Conservation (phyloP, 2,113 vertebrate species). For the Cheilinus undulatus region DNA sequence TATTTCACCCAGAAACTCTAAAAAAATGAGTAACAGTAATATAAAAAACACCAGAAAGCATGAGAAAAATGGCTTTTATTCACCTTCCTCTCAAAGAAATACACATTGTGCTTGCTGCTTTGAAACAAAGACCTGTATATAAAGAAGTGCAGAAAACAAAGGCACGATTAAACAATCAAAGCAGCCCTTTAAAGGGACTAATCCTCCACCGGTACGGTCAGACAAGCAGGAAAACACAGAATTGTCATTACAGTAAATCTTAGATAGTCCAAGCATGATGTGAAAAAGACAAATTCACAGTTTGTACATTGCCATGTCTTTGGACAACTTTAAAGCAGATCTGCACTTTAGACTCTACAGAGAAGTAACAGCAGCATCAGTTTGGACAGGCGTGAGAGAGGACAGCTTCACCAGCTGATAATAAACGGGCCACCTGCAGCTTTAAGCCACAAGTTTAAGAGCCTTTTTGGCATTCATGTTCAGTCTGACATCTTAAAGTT, state of each 20-base stretch:
- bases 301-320: conserved; percentile 28
- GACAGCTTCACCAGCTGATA: neutral
- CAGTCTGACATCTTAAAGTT: no score
- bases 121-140: conserved; percentile 31
- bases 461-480: no score
- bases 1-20: neutral
- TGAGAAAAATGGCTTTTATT: conserved; percentile 40
- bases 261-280: neutral
- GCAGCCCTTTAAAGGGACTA: conserved; percentile 25
- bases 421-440: no score
- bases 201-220: conserved; percentile 4
- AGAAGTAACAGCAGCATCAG: conserved; percentile 4
- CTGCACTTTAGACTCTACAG: neutral
- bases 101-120: conserved; percentile 23
- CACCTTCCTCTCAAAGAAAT: conserved; percentile 16
- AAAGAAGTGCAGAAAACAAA: conserved; percentile 33
- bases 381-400: neutral
- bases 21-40: neutral
- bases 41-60: neutral
- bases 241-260: neutral
- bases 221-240: neutral
- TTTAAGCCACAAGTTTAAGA: no score
- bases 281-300: conserved; percentile 30
- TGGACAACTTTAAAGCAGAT: conserved; percentile 5
- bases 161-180: conserved; percentile 37